Evolutionary conservation across 2,797 vertebrate genomes (phyloP).

Genomic region (Hapalemur alaotrensis): DNA sequence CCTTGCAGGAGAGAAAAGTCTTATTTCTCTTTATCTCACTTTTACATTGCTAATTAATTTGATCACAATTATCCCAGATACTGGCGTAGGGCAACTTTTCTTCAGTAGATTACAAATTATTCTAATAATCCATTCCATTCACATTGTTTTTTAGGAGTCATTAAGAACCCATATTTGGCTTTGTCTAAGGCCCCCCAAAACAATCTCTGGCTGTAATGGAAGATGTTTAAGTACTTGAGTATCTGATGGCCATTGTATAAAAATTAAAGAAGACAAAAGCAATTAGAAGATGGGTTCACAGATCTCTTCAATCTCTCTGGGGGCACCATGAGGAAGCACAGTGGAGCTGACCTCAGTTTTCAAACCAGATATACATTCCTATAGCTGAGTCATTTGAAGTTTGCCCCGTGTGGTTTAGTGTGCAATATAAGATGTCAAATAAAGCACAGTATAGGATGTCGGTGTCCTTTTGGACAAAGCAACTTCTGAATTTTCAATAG

Average conservation of each 20-base stretch:
- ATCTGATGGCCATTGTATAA: not conserved
- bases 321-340: constrained; percentile 41
- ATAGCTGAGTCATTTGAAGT: constrained; percentile 69
- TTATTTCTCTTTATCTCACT: not conserved
- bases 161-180: not conserved
- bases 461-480: constrained; percentile 70
- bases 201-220: not conserved
- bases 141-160: constrained; percentile 10
- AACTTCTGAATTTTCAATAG: constrained; percentile 67
- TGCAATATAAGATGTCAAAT: constrained; percentile 63
- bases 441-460: constrained; percentile 72
- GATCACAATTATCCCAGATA: not conserved
- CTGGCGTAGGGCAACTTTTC: not conserved
- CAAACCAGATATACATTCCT: constrained; percentile 72
- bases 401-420: constrained; percentile 17
- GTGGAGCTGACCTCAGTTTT: constrained; percentile 47
- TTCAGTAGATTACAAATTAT: not conserved
- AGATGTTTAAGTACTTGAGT: not conserved
- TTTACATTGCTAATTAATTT: not conserved
- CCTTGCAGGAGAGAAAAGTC: not conserved
- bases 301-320: not conserved
- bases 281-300: not conserved
- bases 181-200: constrained; percentile 22
- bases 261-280: constrained; percentile 23
- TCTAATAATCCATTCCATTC: not conserved